A percentile compares a stretch with the other conserved stretches of the same genome.
Evolutionary conservation across 2,797 vertebrate genomes (phyloP).

Genomic region (Nothura maculosa): DNA sequence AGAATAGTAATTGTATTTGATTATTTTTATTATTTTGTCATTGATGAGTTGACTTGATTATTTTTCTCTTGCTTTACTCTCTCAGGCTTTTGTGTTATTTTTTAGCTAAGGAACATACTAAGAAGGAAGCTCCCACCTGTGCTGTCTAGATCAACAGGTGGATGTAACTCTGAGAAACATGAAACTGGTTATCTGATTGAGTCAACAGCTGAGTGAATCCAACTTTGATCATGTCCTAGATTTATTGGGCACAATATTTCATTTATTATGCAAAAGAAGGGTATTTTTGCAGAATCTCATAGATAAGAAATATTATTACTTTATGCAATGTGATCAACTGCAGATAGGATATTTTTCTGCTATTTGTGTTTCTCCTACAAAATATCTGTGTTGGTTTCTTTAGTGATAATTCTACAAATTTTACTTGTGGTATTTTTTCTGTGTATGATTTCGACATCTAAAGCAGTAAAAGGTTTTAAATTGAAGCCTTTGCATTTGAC

Average conservation of each 20-base stretch:
- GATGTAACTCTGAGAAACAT: neutral
- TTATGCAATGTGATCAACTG: neutral
- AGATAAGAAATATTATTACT: neutral
- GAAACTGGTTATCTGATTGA: constrained; percentile 4
- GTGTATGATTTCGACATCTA: neutral
- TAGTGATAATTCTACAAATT: neutral
- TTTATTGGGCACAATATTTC: neutral
- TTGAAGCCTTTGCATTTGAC: constrained; percentile 19
- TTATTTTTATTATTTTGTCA: constrained; percentile 17
- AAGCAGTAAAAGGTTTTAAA: constrained; percentile 42
- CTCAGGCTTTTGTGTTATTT: neutral
- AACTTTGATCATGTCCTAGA: neutral
- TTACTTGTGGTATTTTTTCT: constrained; percentile 10
- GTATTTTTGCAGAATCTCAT: neutral
- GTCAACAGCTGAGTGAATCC: neutral
- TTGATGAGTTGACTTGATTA: neutral
- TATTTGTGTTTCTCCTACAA: neutral
- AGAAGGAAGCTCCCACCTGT: constrained; percentile 11
- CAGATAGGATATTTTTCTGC: neutral
- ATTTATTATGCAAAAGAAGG: neutral
- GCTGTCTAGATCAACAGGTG: constrained; percentile 55
- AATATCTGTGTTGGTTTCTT: neutral
- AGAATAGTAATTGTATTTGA: constrained; percentile 27
- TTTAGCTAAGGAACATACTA: neutral
- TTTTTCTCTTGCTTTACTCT: neutral